Conservation (phyloP, 2,113 vertebrate genomes). For the Bubo blakistoni region DNA sequence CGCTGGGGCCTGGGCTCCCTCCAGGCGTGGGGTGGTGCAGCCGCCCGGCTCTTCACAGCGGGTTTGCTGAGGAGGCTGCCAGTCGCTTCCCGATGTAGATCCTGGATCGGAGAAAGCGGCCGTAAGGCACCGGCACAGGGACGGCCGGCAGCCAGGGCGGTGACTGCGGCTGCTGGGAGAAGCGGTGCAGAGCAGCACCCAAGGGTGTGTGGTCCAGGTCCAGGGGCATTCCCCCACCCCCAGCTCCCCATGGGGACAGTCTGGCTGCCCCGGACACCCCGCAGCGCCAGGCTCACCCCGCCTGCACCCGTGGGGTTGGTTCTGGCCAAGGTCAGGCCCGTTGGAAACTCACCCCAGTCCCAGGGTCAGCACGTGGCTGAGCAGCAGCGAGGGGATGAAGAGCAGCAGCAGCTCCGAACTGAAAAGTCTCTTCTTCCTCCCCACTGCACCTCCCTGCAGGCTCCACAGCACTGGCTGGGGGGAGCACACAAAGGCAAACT, state of each 20-base stretch:
- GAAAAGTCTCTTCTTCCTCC: slow-evolving; percentile 47
- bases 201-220: neutral
- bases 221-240: neutral
- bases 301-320: rapidly evolving
- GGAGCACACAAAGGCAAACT: slow-evolving; percentile 45
- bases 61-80: slow-evolving; percentile 38
- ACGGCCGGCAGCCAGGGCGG: neutral
- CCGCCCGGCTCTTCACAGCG: neutral
- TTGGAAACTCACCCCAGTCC: slow-evolving; percentile 33
- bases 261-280: too few relatives aligned
- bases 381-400: slow-evolving; percentile 40
- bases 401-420: slow-evolving; percentile 54
- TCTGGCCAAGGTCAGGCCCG: too few relatives aligned
- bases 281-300: neutral
- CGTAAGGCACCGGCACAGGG: rapidly evolving
- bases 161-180: neutral
- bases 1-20: neutral
- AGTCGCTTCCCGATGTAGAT: slow-evolving; percentile 65
- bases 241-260: neutral
- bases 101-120: neutral
- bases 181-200: neutral
- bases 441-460: slow-evolving; percentile 24
- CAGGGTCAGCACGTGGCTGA: slow-evolving; percentile 51
- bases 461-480: slow-evolving; percentile 30
- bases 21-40: rapidly evolving